Conservation (phyloP, 2,797 vertebrate species). For the Melanogrammus aeglefinus region DNA sequence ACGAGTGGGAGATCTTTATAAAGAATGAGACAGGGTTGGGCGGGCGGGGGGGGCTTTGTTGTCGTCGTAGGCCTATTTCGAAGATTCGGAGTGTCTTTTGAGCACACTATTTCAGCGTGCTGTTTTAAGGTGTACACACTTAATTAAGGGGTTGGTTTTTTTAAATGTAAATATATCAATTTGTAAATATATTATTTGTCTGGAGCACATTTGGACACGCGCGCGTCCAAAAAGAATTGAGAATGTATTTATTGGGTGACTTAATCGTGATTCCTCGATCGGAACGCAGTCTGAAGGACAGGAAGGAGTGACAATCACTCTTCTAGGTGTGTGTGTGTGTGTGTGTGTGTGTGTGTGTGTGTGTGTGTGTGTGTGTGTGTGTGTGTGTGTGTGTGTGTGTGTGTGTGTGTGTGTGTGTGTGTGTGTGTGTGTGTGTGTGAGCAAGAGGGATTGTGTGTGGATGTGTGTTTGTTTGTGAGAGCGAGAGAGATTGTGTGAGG, state of each 20-base stretch:
- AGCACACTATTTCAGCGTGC: conserved; percentile 46
- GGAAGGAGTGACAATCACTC: conserved; percentile 49
- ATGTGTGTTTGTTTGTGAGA: background rate
- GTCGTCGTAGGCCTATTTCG: conserved; percentile 24
- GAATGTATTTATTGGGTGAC: conserved; percentile 80
- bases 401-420: conserved; percentile 33
- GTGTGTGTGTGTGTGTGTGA: conserved; percentile 6
- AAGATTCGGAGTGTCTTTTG: conserved; percentile 30
- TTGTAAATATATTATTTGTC: conserved; percentile 51
- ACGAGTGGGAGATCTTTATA: background rate
- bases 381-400: conserved; percentile 12
- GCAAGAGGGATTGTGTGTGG: conserved; percentile 13
- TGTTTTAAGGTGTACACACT: conserved; percentile 63
- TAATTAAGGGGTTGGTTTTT: conserved; percentile 23
- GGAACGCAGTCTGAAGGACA: conserved; percentile 38
- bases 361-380: conserved; percentile 16
- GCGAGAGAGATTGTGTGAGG: conserved; percentile 28
- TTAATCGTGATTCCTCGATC: conserved; percentile 56
- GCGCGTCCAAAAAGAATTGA: conserved; percentile 64
- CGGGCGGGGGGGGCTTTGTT: background rate
- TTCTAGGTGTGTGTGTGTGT: conserved; percentile 28
- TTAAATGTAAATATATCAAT: conserved; percentile 1
- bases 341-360: conserved; percentile 22
- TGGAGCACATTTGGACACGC: conserved; percentile 36
- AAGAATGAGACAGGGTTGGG: background rate